Conservation (phyloP, 2,113 vertebrate species). For the Asarcornis scutulata region DNA sequence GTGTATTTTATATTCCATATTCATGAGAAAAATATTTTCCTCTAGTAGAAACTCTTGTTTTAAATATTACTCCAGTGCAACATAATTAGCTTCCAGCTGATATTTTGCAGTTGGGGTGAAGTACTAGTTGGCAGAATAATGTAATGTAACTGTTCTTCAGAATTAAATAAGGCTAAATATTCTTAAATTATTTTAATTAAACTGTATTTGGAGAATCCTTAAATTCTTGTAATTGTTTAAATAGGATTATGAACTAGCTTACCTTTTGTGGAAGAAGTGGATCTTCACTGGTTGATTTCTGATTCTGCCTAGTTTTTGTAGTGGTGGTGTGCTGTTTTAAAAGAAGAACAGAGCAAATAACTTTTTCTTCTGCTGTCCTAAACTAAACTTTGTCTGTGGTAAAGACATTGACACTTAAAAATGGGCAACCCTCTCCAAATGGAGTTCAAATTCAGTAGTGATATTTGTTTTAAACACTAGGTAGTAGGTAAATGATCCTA, state of each 20-base stretch:
- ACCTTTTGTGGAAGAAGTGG: neutral
- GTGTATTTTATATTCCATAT: neutral
- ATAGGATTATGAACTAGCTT: neutral
- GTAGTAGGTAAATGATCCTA: neutral
- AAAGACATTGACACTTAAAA: neutral
- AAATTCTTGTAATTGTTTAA: constrained; percentile 10
- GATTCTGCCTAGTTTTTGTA: neutral
- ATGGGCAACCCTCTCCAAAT: neutral
- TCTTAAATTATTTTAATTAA: constrained; percentile 22
- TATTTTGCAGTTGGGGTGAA: constrained; percentile 8
- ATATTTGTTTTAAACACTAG: neutral
- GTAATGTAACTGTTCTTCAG: neutral
- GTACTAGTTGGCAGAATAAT: neutral
- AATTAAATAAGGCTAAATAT: constrained; percentile 6
- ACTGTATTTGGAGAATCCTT: neutral
- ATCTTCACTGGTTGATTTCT: neutral
- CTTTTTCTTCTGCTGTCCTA: neutral
- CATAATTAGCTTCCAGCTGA: neutral
- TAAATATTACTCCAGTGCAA: neutral
- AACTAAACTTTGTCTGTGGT: neutral
- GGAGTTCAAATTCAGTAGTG: neutral
- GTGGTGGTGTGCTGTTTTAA: neutral
- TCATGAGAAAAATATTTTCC: neutral
- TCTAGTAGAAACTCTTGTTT: neutral
- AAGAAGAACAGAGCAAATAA: neutral